phyloP scores from a whole-genome alignment of 92 coral and sea anemone species.

The Montipora capitata region DNA sequence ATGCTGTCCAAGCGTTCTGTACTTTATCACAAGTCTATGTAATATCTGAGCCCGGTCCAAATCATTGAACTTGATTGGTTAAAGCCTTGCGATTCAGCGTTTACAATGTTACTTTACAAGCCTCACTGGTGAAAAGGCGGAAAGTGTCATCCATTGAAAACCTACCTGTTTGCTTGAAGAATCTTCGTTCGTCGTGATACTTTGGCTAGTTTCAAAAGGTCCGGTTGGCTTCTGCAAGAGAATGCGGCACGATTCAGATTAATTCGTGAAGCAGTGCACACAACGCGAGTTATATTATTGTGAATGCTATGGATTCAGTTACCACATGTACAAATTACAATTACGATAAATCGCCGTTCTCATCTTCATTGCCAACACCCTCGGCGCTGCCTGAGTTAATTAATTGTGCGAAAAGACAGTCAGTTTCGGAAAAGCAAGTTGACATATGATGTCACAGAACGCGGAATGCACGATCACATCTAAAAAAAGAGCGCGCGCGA shows the following conservation, averaged over 20 bases:
- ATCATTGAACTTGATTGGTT: too few species aligned
- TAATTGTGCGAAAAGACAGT: background rate
- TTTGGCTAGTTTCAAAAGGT: background rate
- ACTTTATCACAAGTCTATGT: too few species aligned
- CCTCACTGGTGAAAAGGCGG: too few species aligned
- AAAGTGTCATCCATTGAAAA: background rate
- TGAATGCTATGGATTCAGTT: too few species aligned
- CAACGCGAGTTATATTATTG: background rate
- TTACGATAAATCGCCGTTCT: too few species aligned
- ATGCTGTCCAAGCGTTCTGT: background rate
- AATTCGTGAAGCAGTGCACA: background rate
- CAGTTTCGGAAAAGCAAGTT: background rate
- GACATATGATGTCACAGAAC: conserved; percentile 6
- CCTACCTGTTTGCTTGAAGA: conserved; percentile 26
- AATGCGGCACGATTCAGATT: background rate
- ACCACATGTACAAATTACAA: too few species aligned
- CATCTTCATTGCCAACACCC: too few species aligned
- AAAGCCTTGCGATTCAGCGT: too few species aligned
- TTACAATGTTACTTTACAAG: too few species aligned
- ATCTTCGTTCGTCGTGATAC: conserved; percentile 35
- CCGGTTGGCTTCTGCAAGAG: conserved; percentile 30
- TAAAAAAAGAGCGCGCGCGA: background rate
- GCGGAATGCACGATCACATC: background rate
- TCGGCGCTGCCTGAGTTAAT: background rate
- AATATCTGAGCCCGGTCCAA: too few species aligned